These are phyloP conservation scores for Beaufortia kweichowensis DNA, from an alignment of 2,113 vertebrate genomes.

Conservation along the genomic window DNA sequence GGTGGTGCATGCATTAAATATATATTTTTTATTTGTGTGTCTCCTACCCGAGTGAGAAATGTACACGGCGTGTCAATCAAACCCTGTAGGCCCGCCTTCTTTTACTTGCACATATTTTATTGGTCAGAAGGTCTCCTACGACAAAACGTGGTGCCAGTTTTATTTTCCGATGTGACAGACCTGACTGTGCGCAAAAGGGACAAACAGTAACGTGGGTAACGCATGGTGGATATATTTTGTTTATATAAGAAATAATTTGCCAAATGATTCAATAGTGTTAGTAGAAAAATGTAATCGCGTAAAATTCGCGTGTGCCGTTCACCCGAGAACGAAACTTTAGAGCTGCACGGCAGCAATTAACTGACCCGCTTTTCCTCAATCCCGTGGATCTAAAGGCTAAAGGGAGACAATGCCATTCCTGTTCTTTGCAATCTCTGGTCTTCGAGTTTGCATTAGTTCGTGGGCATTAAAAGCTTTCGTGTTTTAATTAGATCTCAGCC, in stretches of 20 bases:
- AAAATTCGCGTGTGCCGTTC: neutral
- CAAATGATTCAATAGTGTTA: too few relatives aligned
- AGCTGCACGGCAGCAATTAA: neutral
- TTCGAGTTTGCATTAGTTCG: neutral
- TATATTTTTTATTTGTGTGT: too few relatives aligned
- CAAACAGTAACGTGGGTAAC: too few relatives aligned
- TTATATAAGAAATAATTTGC: too few relatives aligned
- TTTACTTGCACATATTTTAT: neutral
- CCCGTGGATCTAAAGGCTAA: neutral
- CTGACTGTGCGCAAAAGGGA: too few relatives aligned
- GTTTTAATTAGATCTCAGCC: constrained; percentile 25
- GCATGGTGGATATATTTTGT: too few relatives aligned
- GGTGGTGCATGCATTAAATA: too few relatives aligned
- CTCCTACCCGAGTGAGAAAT: too few relatives aligned
- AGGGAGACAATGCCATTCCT: neutral
- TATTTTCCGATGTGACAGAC: neutral
- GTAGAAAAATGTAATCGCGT: too few relatives aligned
- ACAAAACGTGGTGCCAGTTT: neutral
- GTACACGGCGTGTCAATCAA: neutral
- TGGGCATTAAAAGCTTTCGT: neutral
- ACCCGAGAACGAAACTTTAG: constrained; percentile 1
- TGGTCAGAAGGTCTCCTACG: neutral
- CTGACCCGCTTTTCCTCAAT: neutral
- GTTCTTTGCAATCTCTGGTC: neutral
- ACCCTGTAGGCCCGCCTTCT: neutral